A percentile compares a stretch with the other conserved stretches of the same genome.
These are phyloP conservation scores for Bemisia tabaci DNA, from an alignment of 1,140 invertebrate species.

Conservation along the genomic window DNA sequence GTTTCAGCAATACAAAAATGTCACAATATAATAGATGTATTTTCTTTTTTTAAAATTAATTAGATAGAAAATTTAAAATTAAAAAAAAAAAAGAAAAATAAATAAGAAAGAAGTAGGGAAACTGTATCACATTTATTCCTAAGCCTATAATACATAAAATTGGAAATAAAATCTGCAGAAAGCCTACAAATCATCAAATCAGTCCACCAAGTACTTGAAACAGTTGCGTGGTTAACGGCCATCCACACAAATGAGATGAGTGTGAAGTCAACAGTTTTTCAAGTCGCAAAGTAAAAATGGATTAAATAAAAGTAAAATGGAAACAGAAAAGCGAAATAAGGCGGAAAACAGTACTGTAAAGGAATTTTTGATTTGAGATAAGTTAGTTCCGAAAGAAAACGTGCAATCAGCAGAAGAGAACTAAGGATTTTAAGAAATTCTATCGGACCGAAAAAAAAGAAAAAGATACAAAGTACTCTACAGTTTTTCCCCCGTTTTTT, in stretches of 20 bases:
- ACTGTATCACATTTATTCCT: not conserved
- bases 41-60: not conserved
- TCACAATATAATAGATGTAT: not conserved
- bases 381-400: not conserved
- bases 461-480: not conserved
- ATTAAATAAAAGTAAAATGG: not conserved
- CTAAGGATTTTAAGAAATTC: not conserved
- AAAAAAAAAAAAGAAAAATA: not conserved
- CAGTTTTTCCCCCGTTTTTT: not conserved
- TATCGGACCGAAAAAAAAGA: not conserved
- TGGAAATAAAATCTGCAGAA: not conserved
- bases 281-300: not conserved
- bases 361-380: not conserved
- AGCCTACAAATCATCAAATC: not conserved
- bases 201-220: not conserved
- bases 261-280: not conserved
- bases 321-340: not conserved
- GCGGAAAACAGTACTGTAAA: not conserved
- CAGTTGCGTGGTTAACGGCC: not conserved
- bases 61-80: not conserved
- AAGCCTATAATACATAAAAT: not conserved
- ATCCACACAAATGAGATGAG: not conserved
- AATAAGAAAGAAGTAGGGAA: not conserved
- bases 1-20: not conserved
- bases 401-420: not conserved